Evolutionary conservation across 2,888 invertebrate species (phyloP).

Genomic region (Sminthurinus aureus): DNA sequence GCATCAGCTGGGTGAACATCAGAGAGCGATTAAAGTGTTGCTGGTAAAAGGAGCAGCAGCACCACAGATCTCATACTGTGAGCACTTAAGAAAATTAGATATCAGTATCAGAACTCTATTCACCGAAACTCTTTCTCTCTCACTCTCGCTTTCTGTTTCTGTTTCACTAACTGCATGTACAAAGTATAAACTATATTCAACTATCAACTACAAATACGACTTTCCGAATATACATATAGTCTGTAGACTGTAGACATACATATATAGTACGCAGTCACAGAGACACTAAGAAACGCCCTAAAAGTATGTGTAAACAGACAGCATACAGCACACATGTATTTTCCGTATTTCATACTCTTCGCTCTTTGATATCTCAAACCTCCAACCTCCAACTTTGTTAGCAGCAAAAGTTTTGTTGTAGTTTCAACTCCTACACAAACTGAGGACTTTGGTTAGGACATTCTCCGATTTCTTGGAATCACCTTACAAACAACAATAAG

Average conservation of each 20-base stretch:
- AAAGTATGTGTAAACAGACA: no score
- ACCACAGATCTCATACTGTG: slow-evolving; percentile 42
- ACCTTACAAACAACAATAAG: background rate
- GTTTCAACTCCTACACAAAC: background rate
- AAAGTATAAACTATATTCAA: background rate
- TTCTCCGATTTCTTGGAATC: background rate
- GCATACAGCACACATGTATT: no score
- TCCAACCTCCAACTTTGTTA: background rate
- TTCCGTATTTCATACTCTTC: no score
- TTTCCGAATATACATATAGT: background rate
- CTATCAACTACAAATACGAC: background rate
- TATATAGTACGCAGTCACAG: background rate
- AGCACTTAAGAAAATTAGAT: slow-evolving; percentile 61
- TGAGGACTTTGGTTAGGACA: background rate
- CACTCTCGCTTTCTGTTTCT: slow-evolving; percentile 21
- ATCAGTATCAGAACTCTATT: slow-evolving; percentile 49
- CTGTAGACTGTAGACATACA: background rate
- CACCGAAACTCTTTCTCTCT: slow-evolving; percentile 42
- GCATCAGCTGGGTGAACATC: slow-evolving; percentile 51
- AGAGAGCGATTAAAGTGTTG: slow-evolving; percentile 56
- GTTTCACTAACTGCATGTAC: background rate
- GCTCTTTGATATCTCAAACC: no score
- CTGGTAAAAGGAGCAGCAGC: slow-evolving; percentile 52
- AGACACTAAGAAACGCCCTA: no score
- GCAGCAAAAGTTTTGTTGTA: background rate